Percentiles rank a stretch among this genome's conserved stretches.
Evolutionary conservation across 2,797 vertebrate genomes (phyloP).

Genomic region (Halcyon badia): DNA sequence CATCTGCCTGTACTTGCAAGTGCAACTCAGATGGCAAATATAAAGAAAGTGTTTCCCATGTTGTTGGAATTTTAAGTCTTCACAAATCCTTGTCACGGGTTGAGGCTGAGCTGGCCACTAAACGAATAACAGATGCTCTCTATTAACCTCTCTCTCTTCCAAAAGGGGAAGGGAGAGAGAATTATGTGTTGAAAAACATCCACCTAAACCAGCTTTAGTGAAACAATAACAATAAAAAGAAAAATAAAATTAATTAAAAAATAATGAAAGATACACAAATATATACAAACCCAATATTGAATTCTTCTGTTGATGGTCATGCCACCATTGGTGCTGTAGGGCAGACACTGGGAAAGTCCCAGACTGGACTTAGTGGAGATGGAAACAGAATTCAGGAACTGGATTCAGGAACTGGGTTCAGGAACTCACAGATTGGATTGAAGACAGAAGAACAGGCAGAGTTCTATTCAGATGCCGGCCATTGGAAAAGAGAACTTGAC

Average conservation of each 20-base stretch:
- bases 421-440: no score
- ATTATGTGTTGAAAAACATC: not conserved
- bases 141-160: not conserved
- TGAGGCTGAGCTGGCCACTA: not conserved
- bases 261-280: not conserved
- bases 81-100: not conserved
- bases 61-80: conserved; percentile 24
- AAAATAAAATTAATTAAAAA: not conserved
- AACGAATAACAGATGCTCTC: not conserved
- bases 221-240: not conserved
- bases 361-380: not conserved
- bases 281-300: not conserved
- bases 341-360: no score
- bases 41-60: not conserved
- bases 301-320: not conserved
- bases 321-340: no score
- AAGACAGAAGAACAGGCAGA: no score
- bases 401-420: not conserved
- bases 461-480: no score
- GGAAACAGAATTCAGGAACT: not conserved
- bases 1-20: conserved; percentile 10
- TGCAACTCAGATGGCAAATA: not conserved
- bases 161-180: not conserved
- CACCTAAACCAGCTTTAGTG: not conserved
- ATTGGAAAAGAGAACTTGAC: no score